These are phyloP conservation scores for Hippopotamyrus pictus DNA, from an alignment of 2,797 vertebrate species.

Conservation along the genomic window DNA sequence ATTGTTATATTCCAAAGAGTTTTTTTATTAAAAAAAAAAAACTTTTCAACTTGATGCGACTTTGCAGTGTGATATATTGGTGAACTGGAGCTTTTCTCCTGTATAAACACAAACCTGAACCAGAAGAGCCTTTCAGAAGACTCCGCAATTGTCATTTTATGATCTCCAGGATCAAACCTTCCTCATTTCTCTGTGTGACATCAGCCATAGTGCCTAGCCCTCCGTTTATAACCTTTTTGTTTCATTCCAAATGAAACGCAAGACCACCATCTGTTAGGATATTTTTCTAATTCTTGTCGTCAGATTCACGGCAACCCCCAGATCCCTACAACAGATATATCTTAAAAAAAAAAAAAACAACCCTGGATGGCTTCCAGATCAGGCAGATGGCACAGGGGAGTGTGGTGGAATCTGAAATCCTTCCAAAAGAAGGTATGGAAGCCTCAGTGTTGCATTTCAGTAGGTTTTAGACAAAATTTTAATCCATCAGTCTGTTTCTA, in stretches of 20 bases:
- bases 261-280: neutral
- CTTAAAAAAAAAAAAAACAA: neutral
- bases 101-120: neutral
- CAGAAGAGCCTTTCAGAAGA: neutral
- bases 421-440: neutral
- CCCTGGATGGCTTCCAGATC: neutral
- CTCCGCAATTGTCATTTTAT: neutral
- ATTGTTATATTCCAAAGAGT: neutral
- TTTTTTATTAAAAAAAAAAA: neutral
- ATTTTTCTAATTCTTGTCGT: neutral
- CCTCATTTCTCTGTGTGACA: neutral
- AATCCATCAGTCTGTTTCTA: neutral
- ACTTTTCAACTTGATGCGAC: neutral
- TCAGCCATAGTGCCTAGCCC: neutral
- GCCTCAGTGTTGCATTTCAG: neutral
- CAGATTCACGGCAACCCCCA: neutral
- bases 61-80: neutral
- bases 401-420: neutral
- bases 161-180: neutral
- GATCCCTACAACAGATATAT: neutral
- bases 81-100: neutral
- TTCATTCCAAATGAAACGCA: neutral
- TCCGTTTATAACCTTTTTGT: neutral
- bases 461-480: neutral
- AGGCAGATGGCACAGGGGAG: neutral